Conservation (phyloP, 2,113 vertebrate species). For the Macheiramphus alcinus region DNA sequence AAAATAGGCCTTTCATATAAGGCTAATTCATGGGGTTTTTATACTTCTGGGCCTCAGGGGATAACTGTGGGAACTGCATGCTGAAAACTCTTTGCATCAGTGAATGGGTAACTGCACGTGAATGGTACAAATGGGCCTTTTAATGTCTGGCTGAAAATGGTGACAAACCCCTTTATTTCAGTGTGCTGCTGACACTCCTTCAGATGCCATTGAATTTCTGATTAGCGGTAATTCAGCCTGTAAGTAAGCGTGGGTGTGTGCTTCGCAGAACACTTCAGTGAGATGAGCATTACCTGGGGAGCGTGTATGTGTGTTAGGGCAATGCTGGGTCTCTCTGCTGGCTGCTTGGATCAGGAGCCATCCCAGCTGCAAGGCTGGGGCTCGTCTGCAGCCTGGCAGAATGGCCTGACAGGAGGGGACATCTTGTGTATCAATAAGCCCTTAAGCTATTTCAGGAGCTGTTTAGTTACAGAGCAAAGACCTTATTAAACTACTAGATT, state of each 20-base stretch:
- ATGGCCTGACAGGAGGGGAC: background rate
- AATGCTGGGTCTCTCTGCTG: fast-evolving
- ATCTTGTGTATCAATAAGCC: background rate
- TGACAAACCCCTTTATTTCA: background rate
- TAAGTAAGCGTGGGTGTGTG: background rate
- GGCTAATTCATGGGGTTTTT: background rate
- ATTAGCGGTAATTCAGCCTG: background rate
- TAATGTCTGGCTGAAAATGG: background rate
- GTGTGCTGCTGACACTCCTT: background rate
- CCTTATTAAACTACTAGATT: background rate
- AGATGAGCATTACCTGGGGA: background rate
- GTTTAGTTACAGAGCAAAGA: background rate
- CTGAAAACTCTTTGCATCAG: background rate
- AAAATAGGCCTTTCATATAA: background rate
- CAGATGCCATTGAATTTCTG: background rate
- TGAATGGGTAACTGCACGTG: background rate
- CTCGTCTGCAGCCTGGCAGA: background rate
- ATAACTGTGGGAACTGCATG: background rate
- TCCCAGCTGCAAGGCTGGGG: background rate
- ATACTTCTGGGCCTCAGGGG: background rate
- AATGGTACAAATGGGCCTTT: background rate
- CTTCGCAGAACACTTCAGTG: background rate
- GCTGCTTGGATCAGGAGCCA: fast-evolving
- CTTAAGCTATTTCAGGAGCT: slow-evolving; percentile 32
- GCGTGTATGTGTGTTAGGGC: background rate